Evolutionary conservation across 2,113 vertebrate genomes (phyloP).

Genomic region (Mormyrus iriodes): DNA sequence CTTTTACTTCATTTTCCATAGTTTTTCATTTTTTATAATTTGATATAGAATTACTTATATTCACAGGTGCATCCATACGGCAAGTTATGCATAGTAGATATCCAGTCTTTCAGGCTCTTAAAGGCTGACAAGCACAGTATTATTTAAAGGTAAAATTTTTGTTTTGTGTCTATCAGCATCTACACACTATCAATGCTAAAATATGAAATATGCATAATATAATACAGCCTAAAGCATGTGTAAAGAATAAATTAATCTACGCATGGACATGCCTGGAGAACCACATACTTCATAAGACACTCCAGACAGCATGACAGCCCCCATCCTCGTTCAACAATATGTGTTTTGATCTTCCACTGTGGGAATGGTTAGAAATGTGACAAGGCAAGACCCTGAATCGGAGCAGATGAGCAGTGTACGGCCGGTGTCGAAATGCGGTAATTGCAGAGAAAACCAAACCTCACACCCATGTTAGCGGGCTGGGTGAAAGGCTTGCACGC

Average conservation of each 20-base stretch:
- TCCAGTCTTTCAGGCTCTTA: background rate
- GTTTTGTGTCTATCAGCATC: background rate
- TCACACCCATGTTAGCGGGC: background rate
- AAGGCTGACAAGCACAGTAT: background rate
- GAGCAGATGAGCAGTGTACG: background rate
- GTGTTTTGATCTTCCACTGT: background rate
- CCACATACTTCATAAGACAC: background rate
- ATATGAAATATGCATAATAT: background rate
- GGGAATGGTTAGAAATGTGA: background rate
- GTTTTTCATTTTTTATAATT: background rate
- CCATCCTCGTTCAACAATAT: background rate
- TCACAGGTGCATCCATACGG: background rate
- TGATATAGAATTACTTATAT: background rate
- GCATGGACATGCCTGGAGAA: background rate
- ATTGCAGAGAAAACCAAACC: background rate
- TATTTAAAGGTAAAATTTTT: background rate
- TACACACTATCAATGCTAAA: background rate
- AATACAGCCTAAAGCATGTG: background rate
- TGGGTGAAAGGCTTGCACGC: background rate
- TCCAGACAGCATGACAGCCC: background rate
- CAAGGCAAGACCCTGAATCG: background rate
- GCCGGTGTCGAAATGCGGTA: background rate
- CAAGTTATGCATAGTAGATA: background rate
- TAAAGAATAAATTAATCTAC: background rate
- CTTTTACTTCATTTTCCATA: background rate